Percentiles rank a stretch among this genome's conserved stretches.
phyloP scores from a whole-genome alignment of 2,888 invertebrate species.

The Callosobruchus maculatus region DNA sequence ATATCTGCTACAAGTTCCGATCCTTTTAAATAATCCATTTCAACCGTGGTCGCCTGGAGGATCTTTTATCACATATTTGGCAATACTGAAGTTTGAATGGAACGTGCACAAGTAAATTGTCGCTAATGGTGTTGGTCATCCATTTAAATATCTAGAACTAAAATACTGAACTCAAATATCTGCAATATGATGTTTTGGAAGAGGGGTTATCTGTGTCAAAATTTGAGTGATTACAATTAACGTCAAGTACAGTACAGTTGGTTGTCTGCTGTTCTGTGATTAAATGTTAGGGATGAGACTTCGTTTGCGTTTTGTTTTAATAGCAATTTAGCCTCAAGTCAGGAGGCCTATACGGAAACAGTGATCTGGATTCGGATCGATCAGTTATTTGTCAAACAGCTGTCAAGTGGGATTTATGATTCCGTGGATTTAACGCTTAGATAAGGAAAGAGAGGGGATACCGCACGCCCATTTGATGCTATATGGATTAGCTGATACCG shows the following conservation, averaged over 20 bases:
- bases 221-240: neutral
- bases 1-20: constrained; percentile 73
- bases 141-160: neutral
- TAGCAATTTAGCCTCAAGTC: neutral
- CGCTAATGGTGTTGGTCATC: neutral
- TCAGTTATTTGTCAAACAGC: too few species aligned
- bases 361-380: too few species aligned
- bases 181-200: neutral
- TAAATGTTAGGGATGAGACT: neutral
- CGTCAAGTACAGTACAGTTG: neutral
- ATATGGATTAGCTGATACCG: too few species aligned
- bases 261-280: neutral
- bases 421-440: too few species aligned
- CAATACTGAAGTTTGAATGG: neutral
- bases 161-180: neutral
- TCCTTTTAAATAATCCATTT: constrained; percentile 67
- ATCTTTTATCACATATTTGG: neutral
- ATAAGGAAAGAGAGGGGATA: too few species aligned
- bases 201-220: neutral
- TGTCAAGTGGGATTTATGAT: too few species aligned
- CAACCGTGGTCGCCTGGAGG: neutral
- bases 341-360: too few species aligned
- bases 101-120: neutral
- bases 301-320: neutral
- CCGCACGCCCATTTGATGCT: too few species aligned